Evolutionary conservation across 1,140 invertebrate genomes (phyloP), one percentile per base, ranked within the genome.

Genomic region (Scaptomyza graminum): DNA sequence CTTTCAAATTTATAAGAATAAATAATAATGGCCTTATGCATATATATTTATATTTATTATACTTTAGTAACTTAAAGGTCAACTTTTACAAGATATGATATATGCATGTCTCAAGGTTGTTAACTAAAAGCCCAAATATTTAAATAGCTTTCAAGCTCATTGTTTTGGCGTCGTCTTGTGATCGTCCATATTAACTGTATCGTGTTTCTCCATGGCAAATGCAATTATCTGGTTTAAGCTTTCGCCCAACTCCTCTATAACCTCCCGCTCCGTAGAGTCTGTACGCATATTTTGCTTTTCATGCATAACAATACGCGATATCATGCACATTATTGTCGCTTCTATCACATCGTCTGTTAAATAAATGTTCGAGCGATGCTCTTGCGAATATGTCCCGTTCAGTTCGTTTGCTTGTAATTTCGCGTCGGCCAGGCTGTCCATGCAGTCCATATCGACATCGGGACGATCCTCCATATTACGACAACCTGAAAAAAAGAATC

Each of bases 181-280:
- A 47, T 88, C 83, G 8, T 79, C 83, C 41, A 63, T 62, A 16
- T 71, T 65, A 16, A 70, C 67, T 15, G 76, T 81, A 22, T 92
- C 91, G 3, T 76, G 75, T 61, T 91, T 91, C 15, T 88, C 84
- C 63, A 77, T 91, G 37, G 87, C 91, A 68, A 90, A 90, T 62
- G 97, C 95, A 70, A 99, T 98, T 60, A 99, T 98, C 92, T 98
- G 96, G 73, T 96, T 95, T 37, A 99, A 94, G 92, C 98, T 99
- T 66, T 97, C 94, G 11, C 97, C 97, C 93, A 99, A 98, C 92
- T 99, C 98, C 91, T 98, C 96, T 49, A 99, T 94, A 68, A 99
- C 96, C 79, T 96, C 93, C 74, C 95, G 93, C 88, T 99, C 96
- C n/a, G 96, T 95, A 79, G 95, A 94, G 68, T 95, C 95, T 7